Base-by-base conservation (phyloP, 2,113 vertebrate species). In the Amphiprion percula region DNA sequence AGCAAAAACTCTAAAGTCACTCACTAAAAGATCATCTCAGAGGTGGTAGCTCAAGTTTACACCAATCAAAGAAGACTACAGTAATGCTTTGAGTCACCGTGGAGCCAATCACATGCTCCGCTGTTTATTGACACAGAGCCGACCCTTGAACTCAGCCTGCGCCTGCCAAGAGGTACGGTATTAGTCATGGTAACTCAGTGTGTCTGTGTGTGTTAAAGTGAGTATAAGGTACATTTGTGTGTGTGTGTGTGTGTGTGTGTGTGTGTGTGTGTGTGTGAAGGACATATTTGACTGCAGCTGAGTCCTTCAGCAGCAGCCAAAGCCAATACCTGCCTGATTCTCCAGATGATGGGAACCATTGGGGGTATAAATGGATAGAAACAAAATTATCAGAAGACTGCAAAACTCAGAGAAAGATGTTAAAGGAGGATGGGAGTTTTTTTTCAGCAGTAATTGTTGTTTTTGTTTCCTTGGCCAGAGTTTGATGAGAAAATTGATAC, bases 121-220 rank as follows among this genome's bases (percentile, higher is more conserved):
- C 14, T 91, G 86, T 92, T 93, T 94, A 92, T 93, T 94, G 92
- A 92, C 90, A 90, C 80, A 84, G 82, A 68, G 21, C 24, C 87
- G 85, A 92, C 88, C 90, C 88, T 76, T 90, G 86, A 93, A 78
- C 90, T 44, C 68, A 47, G 72, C 67, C 82, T 88, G 83, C 72
- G 86, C 77, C 83, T 85, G 90, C 87, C 83, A 89, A 91, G 88
- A 86, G 74, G 88, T 77, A 61, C 17, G 61, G 39, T 83, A 91
- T 94, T 93, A 93, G 92, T 93, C 92, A 93, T 80, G 88, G 86
- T 90, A 84, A 83, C 77, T 79, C 10, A 17, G 33, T 67, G 30
- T 81, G 73, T 88, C 74, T 21, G 21, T 21, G 21, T 74, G 59
- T 84, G 72, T 37, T 53, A 41, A 33, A 62, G 81, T 61, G 72